Percentiles rank a stretch among this genome's conserved stretches.
Conservation (phyloP, 2,113 vertebrate genomes). For the Falcunculus frontatus region DNA sequence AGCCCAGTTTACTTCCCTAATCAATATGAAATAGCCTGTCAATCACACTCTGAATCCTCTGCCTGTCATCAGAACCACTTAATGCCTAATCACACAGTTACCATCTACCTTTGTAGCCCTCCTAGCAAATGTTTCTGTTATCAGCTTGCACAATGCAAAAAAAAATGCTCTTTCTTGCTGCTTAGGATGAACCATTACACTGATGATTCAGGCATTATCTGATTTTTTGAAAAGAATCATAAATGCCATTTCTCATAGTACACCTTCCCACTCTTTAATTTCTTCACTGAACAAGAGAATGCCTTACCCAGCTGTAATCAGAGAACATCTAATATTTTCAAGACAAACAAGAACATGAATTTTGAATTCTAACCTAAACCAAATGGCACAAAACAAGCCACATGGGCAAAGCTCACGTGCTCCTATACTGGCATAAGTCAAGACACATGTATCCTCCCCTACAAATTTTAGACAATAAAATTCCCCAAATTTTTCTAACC, state of each 20-base stretch:
- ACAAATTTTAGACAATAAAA: background rate
- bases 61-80: background rate
- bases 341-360: background rate
- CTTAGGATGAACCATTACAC: background rate
- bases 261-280: background rate
- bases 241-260: background rate
- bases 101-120: background rate
- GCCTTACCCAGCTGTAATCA: background rate
- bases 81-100: background rate
- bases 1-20: background rate
- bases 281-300: background rate
- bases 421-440: rapidly evolving
- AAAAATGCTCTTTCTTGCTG: background rate
- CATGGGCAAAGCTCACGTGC: rapidly evolving
- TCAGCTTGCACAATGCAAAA: background rate
- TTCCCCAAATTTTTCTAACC: background rate
- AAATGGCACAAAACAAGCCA: background rate
- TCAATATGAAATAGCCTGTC: background rate
- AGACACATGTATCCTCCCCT: background rate
- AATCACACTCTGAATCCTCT: background rate
- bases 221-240: background rate
- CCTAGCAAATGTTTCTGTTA: background rate
- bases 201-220: background rate
- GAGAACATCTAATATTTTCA: background rate
- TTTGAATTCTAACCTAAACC: background rate